Conservation (phyloP, 2,797 vertebrate species). For the Columba guinea region DNA sequence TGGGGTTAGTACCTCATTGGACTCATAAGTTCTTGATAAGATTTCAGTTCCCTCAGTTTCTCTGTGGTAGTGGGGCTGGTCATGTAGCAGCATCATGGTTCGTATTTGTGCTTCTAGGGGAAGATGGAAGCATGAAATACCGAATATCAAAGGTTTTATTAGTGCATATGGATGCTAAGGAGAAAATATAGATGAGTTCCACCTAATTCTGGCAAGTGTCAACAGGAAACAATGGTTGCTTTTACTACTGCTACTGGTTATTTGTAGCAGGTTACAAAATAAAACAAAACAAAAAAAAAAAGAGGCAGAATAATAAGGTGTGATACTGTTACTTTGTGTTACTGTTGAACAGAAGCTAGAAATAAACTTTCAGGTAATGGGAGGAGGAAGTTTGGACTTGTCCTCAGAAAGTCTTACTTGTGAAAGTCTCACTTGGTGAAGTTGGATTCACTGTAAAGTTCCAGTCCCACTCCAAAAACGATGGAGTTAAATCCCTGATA, state of each 20-base stretch:
- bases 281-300: background rate
- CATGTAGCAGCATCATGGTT: slow-evolving; percentile 43
- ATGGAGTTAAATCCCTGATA: background rate
- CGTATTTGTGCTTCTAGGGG: background rate
- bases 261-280: background rate
- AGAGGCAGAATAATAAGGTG: background rate
- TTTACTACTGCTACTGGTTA: background rate
- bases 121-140: background rate
- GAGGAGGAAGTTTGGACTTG: background rate
- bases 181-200: background rate
- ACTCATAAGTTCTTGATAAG: slow-evolving; percentile 52
- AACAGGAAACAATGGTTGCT: background rate
- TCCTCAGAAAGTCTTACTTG: background rate
- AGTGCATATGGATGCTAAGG: background rate
- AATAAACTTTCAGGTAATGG: background rate
- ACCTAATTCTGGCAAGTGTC: background rate
- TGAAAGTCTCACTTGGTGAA: background rate
- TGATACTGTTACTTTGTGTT: background rate
- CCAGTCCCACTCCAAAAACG: background rate
- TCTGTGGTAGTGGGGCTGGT: slow-evolving; percentile 30
- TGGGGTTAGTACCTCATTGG: slow-evolving; percentile 35
- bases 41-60: slow-evolving; percentile 38
- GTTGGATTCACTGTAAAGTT: background rate
- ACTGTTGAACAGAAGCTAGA: background rate
- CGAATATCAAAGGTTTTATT: background rate